Evolutionary conservation across 2,888 invertebrate genomes (phyloP).

Genomic region (Melipona beecheii): DNA sequence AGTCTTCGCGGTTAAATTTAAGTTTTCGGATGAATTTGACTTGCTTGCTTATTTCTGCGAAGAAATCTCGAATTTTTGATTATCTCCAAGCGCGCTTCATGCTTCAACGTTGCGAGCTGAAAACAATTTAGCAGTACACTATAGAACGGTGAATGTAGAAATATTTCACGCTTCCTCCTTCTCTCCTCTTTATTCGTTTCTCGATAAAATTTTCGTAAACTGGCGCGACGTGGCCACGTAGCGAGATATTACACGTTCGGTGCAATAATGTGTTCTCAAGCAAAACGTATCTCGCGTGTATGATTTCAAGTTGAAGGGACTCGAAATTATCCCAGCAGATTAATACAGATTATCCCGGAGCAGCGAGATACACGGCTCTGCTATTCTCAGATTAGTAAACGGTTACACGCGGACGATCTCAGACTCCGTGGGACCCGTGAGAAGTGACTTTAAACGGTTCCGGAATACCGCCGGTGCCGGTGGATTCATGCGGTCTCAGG

Average conservation of each 20-base stretch:
- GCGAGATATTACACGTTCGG: background rate
- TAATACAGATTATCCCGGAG: background rate
- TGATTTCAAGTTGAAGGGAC: background rate
- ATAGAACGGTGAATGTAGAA: no score
- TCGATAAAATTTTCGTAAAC: no score
- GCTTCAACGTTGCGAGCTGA: no score
- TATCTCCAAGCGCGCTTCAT: no score
- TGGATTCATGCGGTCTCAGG: background rate
- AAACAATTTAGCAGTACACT: no score
- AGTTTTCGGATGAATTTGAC: no score
- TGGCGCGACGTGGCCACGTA: background rate
- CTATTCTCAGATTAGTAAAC: background rate
- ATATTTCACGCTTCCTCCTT: background rate
- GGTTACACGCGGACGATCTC: background rate
- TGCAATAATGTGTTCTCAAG: background rate
- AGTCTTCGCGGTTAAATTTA: no score
- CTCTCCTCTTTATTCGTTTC: background rate
- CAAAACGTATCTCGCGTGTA: background rate
- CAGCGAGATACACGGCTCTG: background rate
- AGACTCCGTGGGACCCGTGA: background rate
- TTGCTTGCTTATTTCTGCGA: no score
- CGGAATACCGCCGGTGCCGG: background rate
- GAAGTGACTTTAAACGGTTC: conserved; percentile 3
- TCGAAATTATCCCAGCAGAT: background rate
- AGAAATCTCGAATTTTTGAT: no score